These are phyloP conservation scores for Antheraea yamamai DNA, from an alignment of 2,888 invertebrate genomes.

Conservation along the genomic window DNA sequence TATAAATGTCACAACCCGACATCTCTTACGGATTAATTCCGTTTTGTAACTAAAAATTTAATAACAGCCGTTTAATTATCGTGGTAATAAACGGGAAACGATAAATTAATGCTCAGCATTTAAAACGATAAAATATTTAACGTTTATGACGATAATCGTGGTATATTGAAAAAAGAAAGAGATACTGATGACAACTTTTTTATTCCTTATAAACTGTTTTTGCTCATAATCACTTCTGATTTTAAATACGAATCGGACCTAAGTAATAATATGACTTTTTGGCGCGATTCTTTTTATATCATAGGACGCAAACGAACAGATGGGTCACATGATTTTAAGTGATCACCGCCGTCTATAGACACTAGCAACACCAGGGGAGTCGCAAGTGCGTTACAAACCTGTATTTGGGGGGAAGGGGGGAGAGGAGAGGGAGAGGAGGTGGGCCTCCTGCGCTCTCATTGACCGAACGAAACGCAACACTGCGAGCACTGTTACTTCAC, in stretches of 20 bases:
- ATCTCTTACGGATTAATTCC: constrained; percentile 2
- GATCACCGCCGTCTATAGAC: no score
- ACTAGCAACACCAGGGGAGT: no score
- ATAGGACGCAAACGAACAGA: no score
- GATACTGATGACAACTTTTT: not conserved
- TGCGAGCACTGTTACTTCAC: no score
- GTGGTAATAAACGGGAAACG: not conserved
- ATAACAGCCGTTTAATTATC: constrained; percentile 2
- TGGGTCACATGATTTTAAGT: no score
- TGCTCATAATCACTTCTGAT: not conserved
- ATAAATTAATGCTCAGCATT: not conserved
- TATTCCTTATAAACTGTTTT: not conserved
- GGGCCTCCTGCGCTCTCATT: no score
- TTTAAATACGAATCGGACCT: not conserved
- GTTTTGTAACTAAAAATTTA: not conserved
- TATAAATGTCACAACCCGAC: not conserved
- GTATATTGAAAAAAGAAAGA: not conserved
- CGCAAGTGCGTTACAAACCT: no score
- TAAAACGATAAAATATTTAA: not conserved
- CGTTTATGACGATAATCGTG: not conserved
- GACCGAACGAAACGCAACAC: no score
- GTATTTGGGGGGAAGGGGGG: no score
- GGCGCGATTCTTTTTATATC: no score
- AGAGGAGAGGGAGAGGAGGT: no score
- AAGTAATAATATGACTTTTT: no score